A percentile compares a stretch with the other conserved stretches of the same genome.
phyloP scores from a whole-genome alignment of 1,140 invertebrate species.

The Drosophila paulistorum region DNA sequence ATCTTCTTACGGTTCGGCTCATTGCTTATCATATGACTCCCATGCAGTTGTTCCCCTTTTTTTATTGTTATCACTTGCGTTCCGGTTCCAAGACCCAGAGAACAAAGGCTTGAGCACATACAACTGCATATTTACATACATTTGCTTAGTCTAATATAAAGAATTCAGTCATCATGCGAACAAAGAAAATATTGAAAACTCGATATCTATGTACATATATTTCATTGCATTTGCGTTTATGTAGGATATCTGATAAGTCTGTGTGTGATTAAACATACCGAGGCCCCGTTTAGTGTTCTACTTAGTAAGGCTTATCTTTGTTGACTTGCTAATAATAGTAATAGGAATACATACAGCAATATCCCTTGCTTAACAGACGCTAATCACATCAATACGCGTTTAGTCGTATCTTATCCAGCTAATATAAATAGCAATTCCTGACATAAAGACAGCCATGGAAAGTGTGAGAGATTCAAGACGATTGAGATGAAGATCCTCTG shows the following conservation, averaged over 20 bases:
- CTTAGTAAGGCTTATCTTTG: neutral
- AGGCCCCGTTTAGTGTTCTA: neutral
- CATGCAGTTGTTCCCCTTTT: neutral
- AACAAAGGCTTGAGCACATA: constrained; percentile 5
- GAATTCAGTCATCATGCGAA: neutral
- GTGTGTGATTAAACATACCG: neutral
- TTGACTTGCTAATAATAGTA: neutral
- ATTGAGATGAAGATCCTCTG: neutral
- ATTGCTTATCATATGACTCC: neutral
- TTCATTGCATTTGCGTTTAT: neutral
- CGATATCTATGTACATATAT: neutral
- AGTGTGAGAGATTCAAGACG: too few species aligned
- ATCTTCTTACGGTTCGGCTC: neutral
- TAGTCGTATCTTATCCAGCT: neutral
- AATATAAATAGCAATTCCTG: neutral
- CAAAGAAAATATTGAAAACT: neutral
- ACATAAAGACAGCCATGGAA: neutral
- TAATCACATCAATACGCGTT: neutral
- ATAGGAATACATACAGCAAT: neutral
- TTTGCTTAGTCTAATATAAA: neutral
- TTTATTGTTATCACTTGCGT: neutral
- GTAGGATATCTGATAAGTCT: neutral
- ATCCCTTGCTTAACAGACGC: neutral
- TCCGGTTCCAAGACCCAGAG: neutral
- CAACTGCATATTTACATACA: neutral